Percentiles rank a stretch among this genome's conserved stretches.
These are phyloP conservation scores for Nemoura dubitans DNA, from an alignment of 2,888 invertebrate species.

Conservation along the genomic window DNA sequence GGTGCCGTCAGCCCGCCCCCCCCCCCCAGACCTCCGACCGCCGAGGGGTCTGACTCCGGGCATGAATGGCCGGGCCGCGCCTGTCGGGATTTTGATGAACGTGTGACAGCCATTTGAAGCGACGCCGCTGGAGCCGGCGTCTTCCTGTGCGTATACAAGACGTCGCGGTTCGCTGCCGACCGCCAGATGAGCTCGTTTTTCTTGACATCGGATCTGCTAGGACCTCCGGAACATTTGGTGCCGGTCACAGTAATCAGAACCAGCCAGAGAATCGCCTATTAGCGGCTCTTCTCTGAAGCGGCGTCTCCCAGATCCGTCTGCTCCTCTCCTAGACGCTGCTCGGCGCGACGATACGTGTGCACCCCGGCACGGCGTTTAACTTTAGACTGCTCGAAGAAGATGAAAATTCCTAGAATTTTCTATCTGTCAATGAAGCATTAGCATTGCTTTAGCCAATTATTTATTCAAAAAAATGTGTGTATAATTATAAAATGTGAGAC, in stretches of 20 bases:
- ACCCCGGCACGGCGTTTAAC: not conserved
- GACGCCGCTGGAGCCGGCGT: slow-evolving; percentile 10
- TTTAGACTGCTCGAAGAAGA: not conserved
- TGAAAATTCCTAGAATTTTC: not conserved
- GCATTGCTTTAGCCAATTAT: not conserved
- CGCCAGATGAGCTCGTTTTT: slow-evolving; percentile 19
- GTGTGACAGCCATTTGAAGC: slow-evolving; percentile 16
- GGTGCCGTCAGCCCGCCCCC: not conserved
- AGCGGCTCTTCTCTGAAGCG: not conserved
- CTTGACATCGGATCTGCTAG: slow-evolving; percentile 22
- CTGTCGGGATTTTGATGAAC: slow-evolving; percentile 18
- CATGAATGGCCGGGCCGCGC: not conserved
- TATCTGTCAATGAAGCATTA: slow-evolving; percentile 2
- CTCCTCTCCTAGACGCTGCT: not conserved
- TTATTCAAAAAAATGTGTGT: not conserved
- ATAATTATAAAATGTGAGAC: not conserved
- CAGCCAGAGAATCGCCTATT: not conserved
- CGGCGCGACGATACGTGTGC: not conserved
- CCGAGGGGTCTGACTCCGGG: not conserved
- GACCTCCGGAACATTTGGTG: slow-evolving; percentile 19
- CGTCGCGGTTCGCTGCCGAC: slow-evolving; percentile 1
- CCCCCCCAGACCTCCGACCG: too few relatives aligned
- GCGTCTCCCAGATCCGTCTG: not conserved
- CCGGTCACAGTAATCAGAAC: slow-evolving; percentile 2
- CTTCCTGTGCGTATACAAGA: slow-evolving; percentile 4